Evolutionary conservation across 2,797 vertebrate genomes (phyloP), one percentile per base, ranked within the genome.

Genomic region (Chaunax sp.): DNA sequence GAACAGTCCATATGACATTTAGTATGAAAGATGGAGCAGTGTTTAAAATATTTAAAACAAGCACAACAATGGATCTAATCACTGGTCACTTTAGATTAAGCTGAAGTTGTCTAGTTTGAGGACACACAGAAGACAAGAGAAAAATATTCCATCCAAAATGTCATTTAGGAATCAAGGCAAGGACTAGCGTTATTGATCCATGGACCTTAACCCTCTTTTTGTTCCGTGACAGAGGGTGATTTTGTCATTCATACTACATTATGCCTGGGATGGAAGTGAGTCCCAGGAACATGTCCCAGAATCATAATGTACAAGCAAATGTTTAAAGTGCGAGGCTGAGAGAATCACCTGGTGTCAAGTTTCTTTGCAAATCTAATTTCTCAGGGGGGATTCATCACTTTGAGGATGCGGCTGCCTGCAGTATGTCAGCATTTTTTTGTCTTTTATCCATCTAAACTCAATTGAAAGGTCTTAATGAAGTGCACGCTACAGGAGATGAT

Each of bases 61-160:
- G 77, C 64, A 64, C 69, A 87, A 89, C 72, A 81, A 85, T 59
- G 79, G 80, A 93, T 92, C 85, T 81, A 90, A 93, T 90, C 91
- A 92, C 89, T 74, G 80, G 85, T 90, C 82, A 81, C 8, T 77
- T 91, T 89, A 92, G 86, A 94, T 93, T 94, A 90, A 90, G 90
- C 77, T 92, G 85, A 92, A 92, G 87, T 90, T 91, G 90, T 93
- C 88, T 68, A 49, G 51, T 66, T 65, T 77, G 45, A 87, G 85
- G 80, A 85, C 72, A 90, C 82, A 87, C 45, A 82, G 40, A 79
- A 78, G 49, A 77, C 47, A 77, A 41, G 51, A 76, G 38, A 41
- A 49, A 56, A 43, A 80, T 56, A 81, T 25, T 83, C 71, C 54
- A 65, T 85, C 73, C 58, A 60, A 74, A 84, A 69, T 59, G 78